Percentiles rank a stretch among this genome's conserved stretches.
These are phyloP conservation scores for Drosophila watanabei DNA, from an alignment of 1,140 invertebrate genomes.

Conservation along the genomic window DNA sequence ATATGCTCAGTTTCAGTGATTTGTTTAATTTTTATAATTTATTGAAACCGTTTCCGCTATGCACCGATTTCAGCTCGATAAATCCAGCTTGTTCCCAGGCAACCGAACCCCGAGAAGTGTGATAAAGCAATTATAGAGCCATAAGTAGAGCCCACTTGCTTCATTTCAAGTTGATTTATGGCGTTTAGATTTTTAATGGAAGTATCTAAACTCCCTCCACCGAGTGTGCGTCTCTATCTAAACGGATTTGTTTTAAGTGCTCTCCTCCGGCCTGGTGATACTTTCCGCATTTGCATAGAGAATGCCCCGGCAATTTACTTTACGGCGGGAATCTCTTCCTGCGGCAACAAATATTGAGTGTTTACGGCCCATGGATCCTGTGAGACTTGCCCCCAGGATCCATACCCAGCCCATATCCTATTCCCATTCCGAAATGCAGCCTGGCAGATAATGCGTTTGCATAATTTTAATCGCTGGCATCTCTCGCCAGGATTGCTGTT, in stretches of 20 bases:
- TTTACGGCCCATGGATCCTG: constrained; percentile 66
- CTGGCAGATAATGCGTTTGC: constrained; percentile 72
- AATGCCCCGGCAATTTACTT: constrained; percentile 56
- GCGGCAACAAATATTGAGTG: constrained; percentile 81
- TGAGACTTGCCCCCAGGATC: constrained; percentile 1
- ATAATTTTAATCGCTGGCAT: constrained; percentile 78
- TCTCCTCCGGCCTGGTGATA: constrained; percentile 29
- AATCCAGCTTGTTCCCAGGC: neutral
- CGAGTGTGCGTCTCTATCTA: constrained; percentile 45
- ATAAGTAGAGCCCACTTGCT: constrained; percentile 4
- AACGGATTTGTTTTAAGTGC: constrained; percentile 48
- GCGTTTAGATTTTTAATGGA: constrained; percentile 1
- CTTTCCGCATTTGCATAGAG: constrained; percentile 74
- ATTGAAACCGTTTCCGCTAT: neutral
- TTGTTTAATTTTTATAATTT: neutral
- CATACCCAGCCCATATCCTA: neutral
- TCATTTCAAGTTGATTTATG: constrained; percentile 6
- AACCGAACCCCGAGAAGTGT: neutral
- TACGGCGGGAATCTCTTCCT: constrained; percentile 58
- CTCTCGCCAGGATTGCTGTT: constrained; percentile 61
- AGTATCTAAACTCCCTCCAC: neutral
- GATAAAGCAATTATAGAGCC: neutral
- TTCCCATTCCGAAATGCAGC: constrained; percentile 18
- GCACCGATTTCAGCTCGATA: no score
- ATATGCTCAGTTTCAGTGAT: neutral